A percentile compares a stretch with the other conserved stretches of the same genome.
Evolutionary conservation across 2,888 invertebrate genomes (phyloP).

Genomic region (Miltochrista miniata): DNA sequence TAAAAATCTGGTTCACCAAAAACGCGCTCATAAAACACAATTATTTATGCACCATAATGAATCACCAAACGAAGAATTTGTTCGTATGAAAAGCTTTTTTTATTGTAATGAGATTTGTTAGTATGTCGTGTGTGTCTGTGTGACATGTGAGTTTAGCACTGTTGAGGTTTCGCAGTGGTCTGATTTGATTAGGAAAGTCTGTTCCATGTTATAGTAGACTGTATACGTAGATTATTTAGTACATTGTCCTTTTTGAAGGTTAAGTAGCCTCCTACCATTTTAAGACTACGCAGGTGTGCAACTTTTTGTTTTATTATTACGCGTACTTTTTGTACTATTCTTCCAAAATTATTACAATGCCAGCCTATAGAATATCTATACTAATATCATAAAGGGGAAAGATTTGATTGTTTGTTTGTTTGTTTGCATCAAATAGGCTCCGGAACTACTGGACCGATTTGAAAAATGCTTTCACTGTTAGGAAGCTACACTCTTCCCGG

Average conservation of each 20-base stretch:
- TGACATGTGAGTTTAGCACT: slow-evolving; percentile 52
- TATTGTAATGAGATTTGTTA: slow-evolving; percentile 60
- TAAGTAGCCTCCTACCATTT: no score
- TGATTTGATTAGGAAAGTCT: slow-evolving; percentile 63
- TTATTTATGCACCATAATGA: not conserved
- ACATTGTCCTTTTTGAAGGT: not conserved
- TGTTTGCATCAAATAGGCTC: no score
- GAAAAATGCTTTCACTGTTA: no score
- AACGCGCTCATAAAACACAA: not conserved
- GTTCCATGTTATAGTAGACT: not conserved
- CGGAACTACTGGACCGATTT: no score
- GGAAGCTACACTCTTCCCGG: no score
- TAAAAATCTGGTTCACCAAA: not conserved
- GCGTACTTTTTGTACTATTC: no score
- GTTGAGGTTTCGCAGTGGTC: slow-evolving; percentile 57
- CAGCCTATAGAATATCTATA: no score
- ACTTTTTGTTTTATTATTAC: no score
- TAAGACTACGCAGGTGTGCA: no score
- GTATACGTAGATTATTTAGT: not conserved
- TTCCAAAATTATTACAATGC: no score
- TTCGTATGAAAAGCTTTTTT: slow-evolving; percentile 17
- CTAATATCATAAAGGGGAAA: no score
- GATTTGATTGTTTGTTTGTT: no score
- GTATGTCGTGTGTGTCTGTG: slow-evolving; percentile 21
- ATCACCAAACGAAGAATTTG: not conserved